Percentiles rank a stretch among this genome's conserved stretches.
Evolutionary conservation across 2,888 invertebrate genomes (phyloP).

Genomic region (Drosophila basisetae): DNA sequence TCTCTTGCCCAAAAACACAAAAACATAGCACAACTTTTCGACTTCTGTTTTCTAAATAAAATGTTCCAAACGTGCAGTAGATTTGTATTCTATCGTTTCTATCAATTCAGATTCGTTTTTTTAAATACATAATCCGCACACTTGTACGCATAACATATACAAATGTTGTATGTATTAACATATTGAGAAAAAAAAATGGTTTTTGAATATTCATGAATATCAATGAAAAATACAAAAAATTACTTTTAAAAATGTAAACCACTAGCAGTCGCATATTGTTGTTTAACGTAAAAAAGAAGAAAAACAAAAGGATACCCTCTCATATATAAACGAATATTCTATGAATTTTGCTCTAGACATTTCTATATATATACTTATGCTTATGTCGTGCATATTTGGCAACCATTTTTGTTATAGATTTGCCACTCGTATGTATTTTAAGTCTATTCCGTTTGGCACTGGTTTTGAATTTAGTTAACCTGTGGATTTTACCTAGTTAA

Average conservation of each 20-base stretch:
- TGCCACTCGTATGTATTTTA: constrained; percentile 9
- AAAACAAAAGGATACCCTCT: constrained; percentile 22
- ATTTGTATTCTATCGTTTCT: constrained; percentile 1
- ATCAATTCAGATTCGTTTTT: constrained; percentile 2
- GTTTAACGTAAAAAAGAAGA: constrained; percentile 48
- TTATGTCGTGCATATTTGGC: constrained; percentile 16
- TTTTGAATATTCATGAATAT: constrained; percentile 41
- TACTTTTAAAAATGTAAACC: constrained; percentile 31
- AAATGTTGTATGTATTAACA: constrained; percentile 25
- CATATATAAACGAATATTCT: constrained; percentile 44
- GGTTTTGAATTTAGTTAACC: constrained; percentile 42
- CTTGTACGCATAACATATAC: constrained; percentile 16
- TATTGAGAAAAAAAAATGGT: constrained; percentile 41
- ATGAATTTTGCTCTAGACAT: constrained; percentile 60
- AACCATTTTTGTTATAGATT: constrained; percentile 44
- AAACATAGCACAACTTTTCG: constrained; percentile 21
- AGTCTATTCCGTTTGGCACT: constrained; percentile 33
- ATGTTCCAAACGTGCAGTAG: neutral
- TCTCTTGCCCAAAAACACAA: constrained; percentile 25
- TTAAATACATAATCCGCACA: constrained; percentile 7
- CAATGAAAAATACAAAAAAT: constrained; percentile 26
- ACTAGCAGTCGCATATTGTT: constrained; percentile 71
- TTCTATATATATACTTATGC: constrained; percentile 7
- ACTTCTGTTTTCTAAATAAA: constrained; percentile 10
- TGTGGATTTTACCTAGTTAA: constrained; percentile 59